phyloP scores from a whole-genome alignment of 2,797 vertebrate species.

The Setipinna tenuifilis region DNA sequence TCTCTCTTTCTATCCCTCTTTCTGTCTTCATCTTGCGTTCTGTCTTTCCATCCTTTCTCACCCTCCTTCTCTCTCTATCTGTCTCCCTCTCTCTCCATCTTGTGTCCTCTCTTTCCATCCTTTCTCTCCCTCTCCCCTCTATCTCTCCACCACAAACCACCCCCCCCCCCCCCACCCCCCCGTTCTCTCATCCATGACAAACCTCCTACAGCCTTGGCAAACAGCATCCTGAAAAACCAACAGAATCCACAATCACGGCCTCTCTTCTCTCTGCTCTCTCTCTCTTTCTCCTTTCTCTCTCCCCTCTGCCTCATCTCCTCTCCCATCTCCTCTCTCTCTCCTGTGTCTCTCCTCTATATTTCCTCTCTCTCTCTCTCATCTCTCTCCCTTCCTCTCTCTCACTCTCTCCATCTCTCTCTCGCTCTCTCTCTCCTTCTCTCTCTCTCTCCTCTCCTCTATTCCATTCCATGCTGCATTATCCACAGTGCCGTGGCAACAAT shows the following conservation, averaged over 20 bases:
- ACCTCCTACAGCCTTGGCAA: constrained; percentile 56
- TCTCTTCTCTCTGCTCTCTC: background rate
- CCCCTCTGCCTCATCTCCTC: too few species aligned
- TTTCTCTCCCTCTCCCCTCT: background rate
- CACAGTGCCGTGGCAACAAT: constrained; percentile 46
- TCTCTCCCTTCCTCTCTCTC: too few species aligned
- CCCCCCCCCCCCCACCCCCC: too few species aligned
- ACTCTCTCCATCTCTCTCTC: too few species aligned
- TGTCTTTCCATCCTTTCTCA: background rate
- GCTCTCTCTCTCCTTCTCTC: too few species aligned
- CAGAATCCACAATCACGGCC: constrained; percentile 19
- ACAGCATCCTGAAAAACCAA: constrained; percentile 62
- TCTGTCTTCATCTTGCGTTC: background rate
- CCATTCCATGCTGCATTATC: constrained; percentile 1
- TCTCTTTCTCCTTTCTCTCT: too few species aligned
- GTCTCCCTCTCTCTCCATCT: background rate
- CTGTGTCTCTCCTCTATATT: constrained; percentile 27
- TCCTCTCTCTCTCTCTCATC: too few species aligned
- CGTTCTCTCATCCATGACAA: constrained; percentile 37
- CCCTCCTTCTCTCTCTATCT: background rate
- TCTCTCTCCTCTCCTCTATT: constrained; percentile 29
- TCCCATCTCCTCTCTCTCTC: too few species aligned
- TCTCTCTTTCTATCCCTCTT: too few species aligned
- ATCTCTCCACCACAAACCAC: background rate
- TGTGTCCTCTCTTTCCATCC: background rate